Evolutionary conservation across 2,888 invertebrate species (phyloP), one percentile per base, ranked within the genome.

Genomic region (Synergus laeviventris): DNA sequence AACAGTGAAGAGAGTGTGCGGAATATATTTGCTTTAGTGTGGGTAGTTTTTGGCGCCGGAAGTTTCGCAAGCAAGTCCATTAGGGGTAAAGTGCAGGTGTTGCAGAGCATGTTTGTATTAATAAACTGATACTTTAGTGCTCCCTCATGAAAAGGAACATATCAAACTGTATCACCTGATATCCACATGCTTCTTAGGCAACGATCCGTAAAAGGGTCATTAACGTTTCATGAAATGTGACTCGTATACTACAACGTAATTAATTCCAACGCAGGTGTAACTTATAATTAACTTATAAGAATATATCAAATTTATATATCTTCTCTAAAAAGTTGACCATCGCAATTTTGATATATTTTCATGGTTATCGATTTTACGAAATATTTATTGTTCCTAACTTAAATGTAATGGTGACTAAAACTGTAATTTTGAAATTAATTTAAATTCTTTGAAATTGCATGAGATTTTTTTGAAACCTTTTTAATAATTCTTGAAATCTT

Each of bases 181-280:
- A 79, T 82, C 82, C 85, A 81, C 83, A 84, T 84, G 81, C 82
- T 82, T 78, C 74, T 78, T 80, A 74, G 74, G 79, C 84, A 86
- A 82, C 83, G 83, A 81, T 78, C 84, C 83, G 81, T 84, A 83
- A 84, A 86, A 85, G 85, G 70, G 85, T 86, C 85, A 86, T 86
- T 87, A 87, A 80, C 82, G 84, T 83, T 70, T 64, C 64, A 31
- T 70, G 81, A 70, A 70, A 70, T 45, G 12, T 54, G 49, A 70
- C 31, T 49, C 49, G 24, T n/a, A 49, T 70, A 31, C 31, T 70
- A 49, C 16, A n/a, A 49, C 31, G 11, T 70, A 54, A 70, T 70
- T 49, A 49, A 54, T 49, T 49, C 31, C 36, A 54, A 54, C 18
- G 11, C 18, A 18, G 18, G n/a, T 3, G 16, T 1, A 31, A 31